A percentile compares a stretch with the other conserved stretches of the same genome.
These are phyloP conservation scores for Porites rus DNA, from an alignment of 92 coral and sea anemone species.

Conservation along the genomic window DNA sequence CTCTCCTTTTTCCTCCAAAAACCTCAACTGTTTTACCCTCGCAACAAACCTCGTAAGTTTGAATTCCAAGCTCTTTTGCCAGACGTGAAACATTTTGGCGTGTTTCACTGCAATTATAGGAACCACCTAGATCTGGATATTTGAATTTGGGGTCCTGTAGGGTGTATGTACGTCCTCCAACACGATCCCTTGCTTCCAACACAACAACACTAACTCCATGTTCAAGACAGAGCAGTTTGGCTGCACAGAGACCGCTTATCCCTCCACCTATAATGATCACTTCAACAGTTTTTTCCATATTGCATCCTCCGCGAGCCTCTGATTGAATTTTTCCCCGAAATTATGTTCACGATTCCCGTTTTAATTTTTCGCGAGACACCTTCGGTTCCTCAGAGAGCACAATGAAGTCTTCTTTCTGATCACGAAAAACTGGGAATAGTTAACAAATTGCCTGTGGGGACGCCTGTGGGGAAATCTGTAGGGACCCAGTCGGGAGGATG, in stretches of 20 bases:
- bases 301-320: not conserved
- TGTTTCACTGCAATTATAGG: conserved; percentile 83
- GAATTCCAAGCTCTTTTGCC: conserved; percentile 87
- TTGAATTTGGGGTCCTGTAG: conserved; percentile 75
- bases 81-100: conserved; percentile 87
- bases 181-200: conserved; percentile 93
- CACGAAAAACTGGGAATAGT: no score
- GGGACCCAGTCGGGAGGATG: no score
- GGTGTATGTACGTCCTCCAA: conserved; percentile 95
- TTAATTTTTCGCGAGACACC: no score
- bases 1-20: conserved; percentile 70
- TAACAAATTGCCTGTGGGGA: no score
- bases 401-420: no score
- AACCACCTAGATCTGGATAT: conserved; percentile 91
- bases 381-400: no score
- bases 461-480: no score
- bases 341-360: no score
- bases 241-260: conserved; percentile 95
- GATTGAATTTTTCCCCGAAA: no score
- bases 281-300: conserved; percentile 43
- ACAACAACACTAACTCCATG: conserved; percentile 71
- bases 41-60: conserved; percentile 76
- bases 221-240: conserved; percentile 70
- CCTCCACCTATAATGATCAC: conserved; percentile 96
- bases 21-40: conserved; percentile 84